Evolutionary conservation across 2,888 invertebrate species (phyloP).

Genomic region (Periphyllus acericola): DNA sequence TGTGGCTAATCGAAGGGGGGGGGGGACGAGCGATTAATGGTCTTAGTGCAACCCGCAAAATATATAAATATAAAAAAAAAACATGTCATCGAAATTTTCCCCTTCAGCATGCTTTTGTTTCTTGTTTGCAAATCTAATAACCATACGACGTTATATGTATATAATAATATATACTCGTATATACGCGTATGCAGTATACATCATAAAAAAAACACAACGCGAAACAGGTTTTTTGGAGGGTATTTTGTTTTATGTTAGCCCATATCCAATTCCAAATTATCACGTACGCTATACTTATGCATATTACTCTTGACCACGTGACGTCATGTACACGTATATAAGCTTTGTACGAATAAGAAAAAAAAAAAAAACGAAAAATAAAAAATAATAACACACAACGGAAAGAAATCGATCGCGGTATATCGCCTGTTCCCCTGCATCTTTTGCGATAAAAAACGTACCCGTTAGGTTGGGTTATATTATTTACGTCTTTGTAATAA

Average conservation of each 20-base stretch:
- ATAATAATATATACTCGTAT: neutral
- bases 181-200: neutral
- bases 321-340: neutral
- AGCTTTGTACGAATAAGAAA: too few species aligned
- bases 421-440: neutral
- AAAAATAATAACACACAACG: neutral
- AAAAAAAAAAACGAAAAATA: too few species aligned
- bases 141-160: neutral
- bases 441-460: neutral
- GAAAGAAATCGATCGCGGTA: neutral
- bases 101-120: neutral
- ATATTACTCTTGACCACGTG: neutral
- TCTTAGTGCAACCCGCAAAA: neutral
- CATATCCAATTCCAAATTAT: conserved; percentile 7
- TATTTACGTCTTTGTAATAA: neutral
- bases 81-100: conserved; percentile 27
- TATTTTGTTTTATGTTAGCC: conserved; percentile 11
- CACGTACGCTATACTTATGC: neutral
- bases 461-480: neutral
- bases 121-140: neutral
- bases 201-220: neutral
- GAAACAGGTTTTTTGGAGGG: conserved; percentile 35
- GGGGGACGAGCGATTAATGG: conserved; percentile 9
- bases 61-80: neutral
- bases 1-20: neutral